A percentile compares a stretch with the other conserved stretches of the same genome.
These are phyloP conservation scores for Rhodophaea formosa DNA, from an alignment of 2,888 invertebrate species.

Conservation along the genomic window DNA sequence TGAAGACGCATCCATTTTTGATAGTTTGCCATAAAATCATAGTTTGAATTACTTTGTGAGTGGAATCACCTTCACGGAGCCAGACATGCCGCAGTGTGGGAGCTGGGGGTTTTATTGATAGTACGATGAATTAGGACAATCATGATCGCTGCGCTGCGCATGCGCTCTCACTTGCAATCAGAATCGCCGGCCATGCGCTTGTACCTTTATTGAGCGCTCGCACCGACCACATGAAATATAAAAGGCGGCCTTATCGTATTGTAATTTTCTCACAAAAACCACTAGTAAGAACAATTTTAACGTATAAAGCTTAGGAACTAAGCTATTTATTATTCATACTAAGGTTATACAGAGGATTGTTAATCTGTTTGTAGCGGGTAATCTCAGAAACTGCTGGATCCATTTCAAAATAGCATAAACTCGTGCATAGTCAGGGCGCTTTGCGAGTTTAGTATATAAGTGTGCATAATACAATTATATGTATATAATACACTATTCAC, in stretches of 20 bases:
- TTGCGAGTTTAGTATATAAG: neutral
- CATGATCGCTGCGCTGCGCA: neutral
- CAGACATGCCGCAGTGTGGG: too few relatives aligned
- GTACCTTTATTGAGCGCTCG: neutral
- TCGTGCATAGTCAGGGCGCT: neutral
- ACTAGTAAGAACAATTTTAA: too few relatives aligned
- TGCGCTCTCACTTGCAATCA: neutral
- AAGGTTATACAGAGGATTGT: too few relatives aligned
- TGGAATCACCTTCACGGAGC: too few relatives aligned
- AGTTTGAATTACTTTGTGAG: too few relatives aligned
- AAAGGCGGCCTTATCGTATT: neutral
- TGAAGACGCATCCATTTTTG: too few relatives aligned
- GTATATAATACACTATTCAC: constrained; percentile 37
- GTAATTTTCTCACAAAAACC: neutral
- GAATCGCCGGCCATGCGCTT: too few relatives aligned
- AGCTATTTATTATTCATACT: too few relatives aligned
- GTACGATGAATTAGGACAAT: neutral
- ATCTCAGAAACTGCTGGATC: neutral
- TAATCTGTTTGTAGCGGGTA: neutral
- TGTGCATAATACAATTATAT: constrained; percentile 25
- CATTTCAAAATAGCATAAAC: neutral
- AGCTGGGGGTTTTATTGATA: too few relatives aligned
- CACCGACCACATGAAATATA: neutral
- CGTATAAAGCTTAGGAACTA: too few relatives aligned
- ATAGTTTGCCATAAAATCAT: too few relatives aligned